Evolutionary conservation across 2,888 invertebrate species (phyloP).

Genomic region (Himalopsyche japonica): DNA sequence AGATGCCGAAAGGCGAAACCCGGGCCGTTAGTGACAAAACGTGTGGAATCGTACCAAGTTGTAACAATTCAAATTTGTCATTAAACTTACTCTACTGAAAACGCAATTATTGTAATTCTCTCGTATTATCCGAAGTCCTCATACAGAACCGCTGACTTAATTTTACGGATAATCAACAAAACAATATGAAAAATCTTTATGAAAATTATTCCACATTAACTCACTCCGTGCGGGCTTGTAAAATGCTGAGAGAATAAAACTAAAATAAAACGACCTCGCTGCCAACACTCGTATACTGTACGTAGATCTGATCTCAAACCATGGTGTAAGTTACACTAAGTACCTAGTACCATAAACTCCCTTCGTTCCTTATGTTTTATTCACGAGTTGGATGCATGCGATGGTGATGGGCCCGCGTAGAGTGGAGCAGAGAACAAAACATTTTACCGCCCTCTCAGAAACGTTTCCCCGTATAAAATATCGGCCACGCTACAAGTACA

Average conservation of each 20-base stretch:
- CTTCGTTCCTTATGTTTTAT: background rate
- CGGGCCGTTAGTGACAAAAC: too few species aligned
- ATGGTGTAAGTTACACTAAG: background rate
- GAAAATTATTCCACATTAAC: background rate
- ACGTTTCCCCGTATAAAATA: background rate
- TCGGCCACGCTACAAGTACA: background rate
- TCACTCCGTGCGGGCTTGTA: background rate
- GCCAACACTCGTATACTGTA: background rate
- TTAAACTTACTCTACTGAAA: too few species aligned
- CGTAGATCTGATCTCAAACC: background rate
- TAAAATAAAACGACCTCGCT: background rate
- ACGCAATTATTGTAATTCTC: too few species aligned
- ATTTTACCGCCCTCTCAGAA: background rate
- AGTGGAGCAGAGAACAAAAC: background rate
- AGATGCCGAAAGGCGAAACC: too few species aligned
- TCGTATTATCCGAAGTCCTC: too few species aligned
- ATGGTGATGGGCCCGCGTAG: background rate
- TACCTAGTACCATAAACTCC: background rate
- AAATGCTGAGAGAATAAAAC: background rate
- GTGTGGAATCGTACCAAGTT: too few species aligned
- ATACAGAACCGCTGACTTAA: too few species aligned
- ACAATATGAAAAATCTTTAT: too few species aligned
- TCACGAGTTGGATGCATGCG: background rate
- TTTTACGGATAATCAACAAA: too few species aligned
- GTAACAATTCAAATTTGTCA: too few species aligned